Evolutionary conservation across 1,140 invertebrate genomes (phyloP), one percentile per base, ranked within the genome.

Genomic region (Drosophila albomicans): DNA sequence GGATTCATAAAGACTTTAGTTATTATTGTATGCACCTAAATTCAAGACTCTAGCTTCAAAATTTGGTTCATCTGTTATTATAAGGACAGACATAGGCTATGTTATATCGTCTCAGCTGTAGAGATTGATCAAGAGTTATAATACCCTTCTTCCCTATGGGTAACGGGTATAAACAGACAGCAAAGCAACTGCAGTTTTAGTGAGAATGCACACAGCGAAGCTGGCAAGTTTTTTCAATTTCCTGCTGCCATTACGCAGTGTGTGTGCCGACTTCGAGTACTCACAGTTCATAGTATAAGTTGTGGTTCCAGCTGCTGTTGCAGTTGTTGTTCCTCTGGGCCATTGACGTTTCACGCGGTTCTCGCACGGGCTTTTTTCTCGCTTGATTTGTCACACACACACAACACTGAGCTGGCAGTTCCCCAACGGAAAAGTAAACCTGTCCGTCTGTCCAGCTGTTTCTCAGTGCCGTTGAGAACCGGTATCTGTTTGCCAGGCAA

Each of bases 361-460:
- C 74, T 76, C 43, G 71, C 63, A 71, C 49, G 38, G 61, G 51
- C 41, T 75, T 52, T 72, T 63, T 78, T 82, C 68, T 85, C 86
- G 85, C 86, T 89, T 90, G 85, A 89, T 89, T 89, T 89, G 85
- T 89, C 85, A 85, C 85, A 81, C 77, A 82, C 66, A 70, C 58
- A 35, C 48, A 46, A 28, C 11, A 69, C 45, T 38, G 15, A 38
- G 11, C 48, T 25, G 51, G 11, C 5, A 13, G 28, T 48, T 65
- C 35, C 56, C 66, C 54, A 59, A 52, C 30, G 11, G 11, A 25
- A 89, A 88, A 88, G 82, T 89, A 88, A 89, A 85, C 84, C 85
- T 79, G 82, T 79, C 82, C 71, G 49, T 58, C 65, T 16, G 71
- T 52, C 76, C 62, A 46, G 43, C 56, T 76, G 67, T 43, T 25